Conservation (phyloP, 2,113 vertebrate species). For the Sisor rabdophorus region DNA sequence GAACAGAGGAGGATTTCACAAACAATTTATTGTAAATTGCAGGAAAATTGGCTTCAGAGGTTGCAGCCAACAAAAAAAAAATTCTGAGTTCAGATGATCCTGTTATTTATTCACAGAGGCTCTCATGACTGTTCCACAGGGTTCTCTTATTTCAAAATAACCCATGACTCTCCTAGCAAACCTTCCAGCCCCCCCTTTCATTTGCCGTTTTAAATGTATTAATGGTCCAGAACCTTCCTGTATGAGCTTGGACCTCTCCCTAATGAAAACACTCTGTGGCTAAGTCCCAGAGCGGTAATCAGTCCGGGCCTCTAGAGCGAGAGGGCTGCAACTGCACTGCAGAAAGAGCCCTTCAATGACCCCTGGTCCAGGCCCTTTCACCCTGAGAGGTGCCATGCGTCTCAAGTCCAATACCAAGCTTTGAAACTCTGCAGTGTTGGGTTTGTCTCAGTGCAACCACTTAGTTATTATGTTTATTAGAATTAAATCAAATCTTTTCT, state of each 20-base stretch:
- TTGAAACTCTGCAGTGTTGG: not conserved
- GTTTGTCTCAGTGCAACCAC: not conserved
- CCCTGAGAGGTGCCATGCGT: conserved; percentile 43
- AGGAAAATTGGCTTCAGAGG: conserved; percentile 77
- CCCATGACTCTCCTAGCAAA: conserved; percentile 53
- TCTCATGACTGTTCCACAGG: conserved; percentile 67
- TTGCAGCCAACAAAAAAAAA: conserved; percentile 50
- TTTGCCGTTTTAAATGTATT: conserved; percentile 77
- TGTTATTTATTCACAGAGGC: conserved; percentile 67
- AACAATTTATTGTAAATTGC: conserved; percentile 77
- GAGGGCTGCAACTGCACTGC: conserved; percentile 59
- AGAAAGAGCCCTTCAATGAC: conserved; percentile 66
- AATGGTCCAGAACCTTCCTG: conserved; percentile 78
- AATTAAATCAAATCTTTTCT: not conserved
- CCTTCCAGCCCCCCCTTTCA: conserved; percentile 58
- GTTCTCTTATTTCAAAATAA: conserved; percentile 76
- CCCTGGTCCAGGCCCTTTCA: conserved; percentile 60
- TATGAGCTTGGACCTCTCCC: conserved; percentile 74
- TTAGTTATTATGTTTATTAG: not conserved
- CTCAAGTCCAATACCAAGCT: not conserved
- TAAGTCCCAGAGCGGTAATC: conserved; percentile 69
- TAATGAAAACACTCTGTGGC: conserved; percentile 74
- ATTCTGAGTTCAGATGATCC: conserved; percentile 66
- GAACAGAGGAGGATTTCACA: conserved; percentile 72
- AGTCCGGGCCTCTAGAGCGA: conserved; percentile 63